Conservation (phyloP, 2,113 vertebrate genomes). For the Axis porcinus region DNA sequence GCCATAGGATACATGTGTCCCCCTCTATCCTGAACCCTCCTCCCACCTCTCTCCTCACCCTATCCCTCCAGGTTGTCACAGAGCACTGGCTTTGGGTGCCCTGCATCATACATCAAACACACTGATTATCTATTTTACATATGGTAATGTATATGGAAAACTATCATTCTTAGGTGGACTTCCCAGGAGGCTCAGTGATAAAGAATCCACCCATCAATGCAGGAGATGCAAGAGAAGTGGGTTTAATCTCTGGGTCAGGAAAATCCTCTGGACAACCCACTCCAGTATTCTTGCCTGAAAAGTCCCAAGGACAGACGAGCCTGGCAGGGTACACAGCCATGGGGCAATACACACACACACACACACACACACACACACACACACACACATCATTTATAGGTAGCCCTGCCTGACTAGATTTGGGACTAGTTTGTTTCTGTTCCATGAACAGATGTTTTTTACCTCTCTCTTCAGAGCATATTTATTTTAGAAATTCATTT, state of each 20-base stretch:
- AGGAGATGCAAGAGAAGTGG: background rate
- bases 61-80: background rate
- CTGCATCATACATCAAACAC: background rate
- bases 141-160: background rate
- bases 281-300: background rate
- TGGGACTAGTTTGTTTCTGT: background rate
- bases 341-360: background rate
- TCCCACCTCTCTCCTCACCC: background rate
- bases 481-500: slow-evolving; percentile 52
- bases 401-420: background rate
- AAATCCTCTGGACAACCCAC: background rate
- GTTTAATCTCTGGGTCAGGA: background rate
- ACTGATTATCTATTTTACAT: background rate
- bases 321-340: background rate
- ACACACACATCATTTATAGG: background rate
- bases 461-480: background rate
- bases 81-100: background rate
- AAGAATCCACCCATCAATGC: background rate
- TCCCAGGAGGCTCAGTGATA: background rate
- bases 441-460: background rate
- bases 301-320: background rate
- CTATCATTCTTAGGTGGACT: background rate
- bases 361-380: background rate
- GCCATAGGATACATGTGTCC: background rate
- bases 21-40: background rate